Evolutionary conservation across 2,888 invertebrate species (phyloP), one percentile per base, ranked within the genome.

Genomic region (Drosophila putrida): DNA sequence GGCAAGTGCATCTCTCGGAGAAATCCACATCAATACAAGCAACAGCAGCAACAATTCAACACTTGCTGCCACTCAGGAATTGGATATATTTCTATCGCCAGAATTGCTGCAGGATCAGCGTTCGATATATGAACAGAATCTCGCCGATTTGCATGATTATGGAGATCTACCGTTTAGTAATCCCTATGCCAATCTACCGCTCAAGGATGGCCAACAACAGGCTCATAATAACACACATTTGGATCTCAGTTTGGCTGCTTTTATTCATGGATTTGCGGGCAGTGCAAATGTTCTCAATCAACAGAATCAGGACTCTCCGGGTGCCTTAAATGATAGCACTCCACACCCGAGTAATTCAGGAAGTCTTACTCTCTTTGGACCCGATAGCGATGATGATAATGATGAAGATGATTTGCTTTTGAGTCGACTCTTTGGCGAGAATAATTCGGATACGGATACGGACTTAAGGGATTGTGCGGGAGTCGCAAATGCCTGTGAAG

Each of bases 101-200:
- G 78, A 92, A 15, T 71, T 87, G 33, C 86, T 90, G 72, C 86
- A 89, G 58, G 91, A 91, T 61, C 88, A 90, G 43, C 90, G 90
- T 27, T 94, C 94, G 0, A 93, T 95, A 0, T 93, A 93, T 80
- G 93, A 94, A 49, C 94, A 94, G 75, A 95, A 94, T 76, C 81
- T 94, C 71, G 94, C 94, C 0, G 95, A 95, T 89, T 86, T 95
- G 10, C 93, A 93, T 68, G 94, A 94, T 71, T 95, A 94, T 72
- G 93, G 92, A 4, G 91, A 91, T 57, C 70, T 90, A 51, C 79
- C 91, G 0, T 75, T 88, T 0, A 65, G 78, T 69, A 86, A 80
- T 51, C 90, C 87, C 2, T 91, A 91, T 60, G 90, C 85, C 15
- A 85, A 90, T 59, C 75, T 92, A 47, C 91, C 92, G 6, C 75